These are phyloP conservation scores for Tridacna gigas DNA, from an alignment of 2,888 invertebrate species.

Conservation along the genomic window DNA sequence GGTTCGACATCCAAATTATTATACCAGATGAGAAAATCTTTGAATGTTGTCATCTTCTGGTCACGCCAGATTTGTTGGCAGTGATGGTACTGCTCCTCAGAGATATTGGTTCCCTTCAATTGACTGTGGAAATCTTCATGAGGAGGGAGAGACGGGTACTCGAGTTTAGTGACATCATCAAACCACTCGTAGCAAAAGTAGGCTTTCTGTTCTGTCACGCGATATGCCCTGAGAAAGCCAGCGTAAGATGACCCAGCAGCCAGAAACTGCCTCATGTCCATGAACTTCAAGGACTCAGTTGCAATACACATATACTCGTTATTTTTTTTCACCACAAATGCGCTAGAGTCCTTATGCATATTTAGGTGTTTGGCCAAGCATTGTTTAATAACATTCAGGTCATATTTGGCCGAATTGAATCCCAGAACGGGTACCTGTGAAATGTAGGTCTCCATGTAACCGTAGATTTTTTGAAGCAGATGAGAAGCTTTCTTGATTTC, in stretches of 20 bases:
- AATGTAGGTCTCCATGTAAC: slow-evolving; percentile 28
- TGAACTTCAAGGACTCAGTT: too few relatives aligned
- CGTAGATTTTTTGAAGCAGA: slow-evolving; percentile 37
- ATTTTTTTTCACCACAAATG: neutral
- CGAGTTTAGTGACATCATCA: neutral
- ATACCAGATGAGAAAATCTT: neutral
- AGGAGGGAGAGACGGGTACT: neutral
- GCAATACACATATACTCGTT: neutral
- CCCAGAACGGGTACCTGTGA: too few relatives aligned
- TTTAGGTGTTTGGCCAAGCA: neutral
- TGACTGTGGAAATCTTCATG: neutral
- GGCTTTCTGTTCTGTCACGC: neutral
- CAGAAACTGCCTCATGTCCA: too few relatives aligned
- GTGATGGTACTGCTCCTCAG: neutral
- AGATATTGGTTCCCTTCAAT: neutral
- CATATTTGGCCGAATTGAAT: neutral
- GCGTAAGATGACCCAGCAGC: too few relatives aligned
- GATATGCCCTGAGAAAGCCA: too few relatives aligned
- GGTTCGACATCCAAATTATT: neutral
- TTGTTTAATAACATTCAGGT: neutral
- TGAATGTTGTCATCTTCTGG: neutral
- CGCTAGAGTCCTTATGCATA: neutral
- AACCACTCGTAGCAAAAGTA: too few relatives aligned
- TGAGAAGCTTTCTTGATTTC: slow-evolving; percentile 14
- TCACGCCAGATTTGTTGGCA: neutral